phyloP scores from a whole-genome alignment of 2,797 vertebrate genomes.

The Nasua narica region DNA sequence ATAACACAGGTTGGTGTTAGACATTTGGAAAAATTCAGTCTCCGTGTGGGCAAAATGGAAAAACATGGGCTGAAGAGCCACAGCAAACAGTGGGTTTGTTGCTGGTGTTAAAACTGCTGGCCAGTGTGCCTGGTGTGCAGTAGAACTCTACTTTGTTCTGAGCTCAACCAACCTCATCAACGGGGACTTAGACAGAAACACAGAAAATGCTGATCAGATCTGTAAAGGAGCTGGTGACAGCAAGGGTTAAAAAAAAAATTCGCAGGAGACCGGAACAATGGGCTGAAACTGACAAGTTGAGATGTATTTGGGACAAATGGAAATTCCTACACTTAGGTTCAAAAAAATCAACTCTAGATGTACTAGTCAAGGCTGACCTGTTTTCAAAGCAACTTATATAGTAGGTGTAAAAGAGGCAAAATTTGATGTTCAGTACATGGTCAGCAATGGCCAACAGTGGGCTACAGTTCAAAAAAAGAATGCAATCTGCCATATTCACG shows the following conservation, averaged over 20 bases:
- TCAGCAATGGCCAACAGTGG: neutral
- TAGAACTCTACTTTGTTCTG: neutral
- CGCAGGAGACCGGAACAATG: neutral
- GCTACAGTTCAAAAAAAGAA: neutral
- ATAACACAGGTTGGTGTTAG: neutral
- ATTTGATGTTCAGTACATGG: neutral
- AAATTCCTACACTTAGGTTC: neutral
- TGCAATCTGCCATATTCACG: neutral
- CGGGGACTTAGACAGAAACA: slow-evolving; percentile 6
- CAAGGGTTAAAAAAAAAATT: neutral
- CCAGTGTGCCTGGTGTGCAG: neutral
- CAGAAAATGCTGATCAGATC: slow-evolving; percentile 6
- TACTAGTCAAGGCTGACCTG: slow-evolving; percentile 1
- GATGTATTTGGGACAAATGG: slow-evolving; percentile 34
- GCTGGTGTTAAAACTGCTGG: neutral
- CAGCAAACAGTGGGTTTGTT: neutral
- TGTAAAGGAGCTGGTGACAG: neutral
- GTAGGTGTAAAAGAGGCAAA: neutral
- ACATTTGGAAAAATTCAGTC: neutral
- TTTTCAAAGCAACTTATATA: slow-evolving; percentile 38
- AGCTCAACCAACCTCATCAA: neutral
- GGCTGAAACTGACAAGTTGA: slow-evolving; percentile 34
- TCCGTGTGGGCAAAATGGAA: neutral
- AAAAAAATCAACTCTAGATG: slow-evolving; percentile 2
- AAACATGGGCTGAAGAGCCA: neutral